phyloP scores from a whole-genome alignment of 1,140 invertebrate genomes.

The Drosophila serrata region DNA sequence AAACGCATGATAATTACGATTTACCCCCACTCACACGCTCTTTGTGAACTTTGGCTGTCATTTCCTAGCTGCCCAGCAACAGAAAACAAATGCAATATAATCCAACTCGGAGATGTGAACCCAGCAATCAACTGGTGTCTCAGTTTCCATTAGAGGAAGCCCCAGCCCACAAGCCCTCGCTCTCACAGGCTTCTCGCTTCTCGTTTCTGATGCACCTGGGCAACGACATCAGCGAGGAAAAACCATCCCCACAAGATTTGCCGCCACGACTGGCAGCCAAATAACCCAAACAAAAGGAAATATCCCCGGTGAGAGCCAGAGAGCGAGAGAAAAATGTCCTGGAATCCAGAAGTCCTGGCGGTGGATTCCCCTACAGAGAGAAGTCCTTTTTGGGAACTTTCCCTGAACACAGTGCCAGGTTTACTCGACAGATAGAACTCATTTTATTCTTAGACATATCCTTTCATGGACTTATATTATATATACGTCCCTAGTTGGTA shows the following conservation, averaged over 20 bases:
- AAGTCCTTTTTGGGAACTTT: constrained; percentile 22
- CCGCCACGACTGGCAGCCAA: constrained; percentile 42
- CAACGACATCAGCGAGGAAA: constrained; percentile 17
- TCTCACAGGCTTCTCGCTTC: constrained; percentile 1
- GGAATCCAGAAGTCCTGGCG: too few relatives aligned
- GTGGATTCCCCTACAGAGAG: constrained; percentile 29
- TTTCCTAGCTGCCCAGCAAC: constrained; percentile 37
- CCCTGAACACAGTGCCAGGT: background rate
- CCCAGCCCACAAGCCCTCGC: constrained; percentile 9
- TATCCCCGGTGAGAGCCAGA: background rate
- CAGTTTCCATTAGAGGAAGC: constrained; percentile 71
- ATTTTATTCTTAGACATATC: background rate
- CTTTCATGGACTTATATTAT: constrained; percentile 48
- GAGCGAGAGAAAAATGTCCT: constrained; percentile 33
- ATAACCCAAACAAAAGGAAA: constrained; percentile 71
- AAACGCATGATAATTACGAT: constrained; percentile 75
- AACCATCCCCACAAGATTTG: constrained; percentile 24
- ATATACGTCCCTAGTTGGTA: constrained; percentile 31
- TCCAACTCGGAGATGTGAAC: constrained; percentile 6
- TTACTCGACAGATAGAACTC: background rate
- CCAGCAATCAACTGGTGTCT: constrained; percentile 80
- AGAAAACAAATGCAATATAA: constrained; percentile 74
- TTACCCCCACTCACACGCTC: constrained; percentile 5
- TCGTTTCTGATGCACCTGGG: constrained; percentile 2
- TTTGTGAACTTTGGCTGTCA: constrained; percentile 4